Percentiles rank a stretch among this genome's conserved stretches.
Conservation (phyloP, 2,888 invertebrate species). For the Cabera pusaria region DNA sequence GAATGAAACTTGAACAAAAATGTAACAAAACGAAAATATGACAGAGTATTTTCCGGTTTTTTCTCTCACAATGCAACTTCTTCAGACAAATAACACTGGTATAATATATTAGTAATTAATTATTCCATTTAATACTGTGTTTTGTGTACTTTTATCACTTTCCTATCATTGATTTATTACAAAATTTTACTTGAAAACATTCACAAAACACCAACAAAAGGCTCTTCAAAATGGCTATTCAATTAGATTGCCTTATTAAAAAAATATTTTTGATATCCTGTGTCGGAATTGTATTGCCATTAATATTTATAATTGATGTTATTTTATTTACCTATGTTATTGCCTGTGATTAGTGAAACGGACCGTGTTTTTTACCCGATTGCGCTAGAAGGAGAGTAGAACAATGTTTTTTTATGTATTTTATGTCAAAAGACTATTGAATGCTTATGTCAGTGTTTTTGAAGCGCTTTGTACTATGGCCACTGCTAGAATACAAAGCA, state of each 20-base stretch:
- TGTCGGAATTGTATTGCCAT: conserved; percentile 75
- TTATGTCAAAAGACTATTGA: too few relatives aligned
- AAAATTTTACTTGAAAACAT: conserved; percentile 78
- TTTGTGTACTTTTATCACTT: conserved; percentile 40
- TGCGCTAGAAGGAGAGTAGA: too few relatives aligned
- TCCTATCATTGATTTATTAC: conserved; percentile 56
- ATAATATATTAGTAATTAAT: conserved; percentile 38
- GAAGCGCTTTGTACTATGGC: too few relatives aligned
- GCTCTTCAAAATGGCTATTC: conserved; percentile 83
- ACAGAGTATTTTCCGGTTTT: conserved; percentile 71
- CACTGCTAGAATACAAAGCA: too few relatives aligned
- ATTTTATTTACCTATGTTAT: conserved; percentile 33
- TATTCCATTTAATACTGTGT: conserved; percentile 38
- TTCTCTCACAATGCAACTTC: conserved; percentile 64
- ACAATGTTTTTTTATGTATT: too few relatives aligned
- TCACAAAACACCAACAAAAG: conserved; percentile 84
- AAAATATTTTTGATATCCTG: conserved; percentile 77
- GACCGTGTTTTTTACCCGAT: too few relatives aligned
- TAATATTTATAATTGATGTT: conserved; percentile 51
- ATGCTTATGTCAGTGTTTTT: too few relatives aligned
- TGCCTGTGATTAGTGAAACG: conserved; percentile 50
- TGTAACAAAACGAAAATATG: conserved; percentile 57
- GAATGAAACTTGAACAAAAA: conserved; percentile 31
- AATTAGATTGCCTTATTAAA: conserved; percentile 78
- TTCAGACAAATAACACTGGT: conserved; percentile 62